These are phyloP conservation scores for Acleris holmiana DNA, from an alignment of 2,888 invertebrate species.

Conservation along the genomic window DNA sequence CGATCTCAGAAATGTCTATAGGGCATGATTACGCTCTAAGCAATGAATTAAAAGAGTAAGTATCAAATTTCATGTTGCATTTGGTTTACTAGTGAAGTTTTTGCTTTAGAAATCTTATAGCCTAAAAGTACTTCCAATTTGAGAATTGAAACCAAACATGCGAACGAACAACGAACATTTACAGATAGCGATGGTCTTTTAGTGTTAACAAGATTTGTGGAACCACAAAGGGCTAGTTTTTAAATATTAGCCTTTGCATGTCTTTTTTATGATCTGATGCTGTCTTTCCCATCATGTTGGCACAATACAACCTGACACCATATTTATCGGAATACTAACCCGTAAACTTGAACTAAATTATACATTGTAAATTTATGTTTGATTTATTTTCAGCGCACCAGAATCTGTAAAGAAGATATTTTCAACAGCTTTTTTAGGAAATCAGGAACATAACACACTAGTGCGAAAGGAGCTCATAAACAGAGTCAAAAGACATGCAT, in stretches of 20 bases:
- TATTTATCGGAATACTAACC: neutral
- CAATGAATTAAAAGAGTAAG: constrained; percentile 89
- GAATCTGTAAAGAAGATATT: constrained; percentile 89
- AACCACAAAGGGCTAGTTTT: no score
- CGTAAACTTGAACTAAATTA: neutral
- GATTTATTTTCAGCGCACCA: constrained; percentile 85
- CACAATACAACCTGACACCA: no score
- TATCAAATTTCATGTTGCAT: constrained; percentile 31
- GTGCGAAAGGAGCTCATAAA: constrained; percentile 82
- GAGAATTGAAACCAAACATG: no score
- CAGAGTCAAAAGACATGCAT: constrained; percentile 87
- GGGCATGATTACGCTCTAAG: constrained; percentile 83
- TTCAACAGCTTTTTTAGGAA: constrained; percentile 87
- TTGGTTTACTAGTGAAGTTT: neutral
- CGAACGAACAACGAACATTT: no score
- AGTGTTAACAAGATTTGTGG: no score
- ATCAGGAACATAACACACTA: constrained; percentile 77
- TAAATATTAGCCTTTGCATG: no score
- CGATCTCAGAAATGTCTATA: constrained; percentile 80
- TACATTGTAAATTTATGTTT: neutral
- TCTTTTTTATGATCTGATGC: no score
- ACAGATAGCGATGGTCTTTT: no score
- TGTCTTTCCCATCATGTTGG: no score
- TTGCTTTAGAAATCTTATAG: constrained; percentile 13
- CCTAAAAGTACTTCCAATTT: constrained; percentile 8